Evolutionary conservation across 2,113 vertebrate genomes (phyloP).

Genomic region (Neotoma lepida): DNA sequence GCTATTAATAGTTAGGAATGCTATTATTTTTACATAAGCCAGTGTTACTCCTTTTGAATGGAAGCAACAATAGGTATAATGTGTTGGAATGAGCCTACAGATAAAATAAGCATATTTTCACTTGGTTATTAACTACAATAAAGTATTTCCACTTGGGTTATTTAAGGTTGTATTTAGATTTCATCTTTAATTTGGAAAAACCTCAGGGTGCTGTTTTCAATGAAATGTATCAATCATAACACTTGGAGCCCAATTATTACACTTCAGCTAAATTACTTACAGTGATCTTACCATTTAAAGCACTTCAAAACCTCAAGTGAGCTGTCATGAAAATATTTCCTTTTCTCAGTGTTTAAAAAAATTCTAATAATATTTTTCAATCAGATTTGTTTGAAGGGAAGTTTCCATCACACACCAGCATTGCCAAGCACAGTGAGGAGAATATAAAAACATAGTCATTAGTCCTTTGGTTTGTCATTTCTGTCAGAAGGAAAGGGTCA

Average conservation of each 20-base stretch:
- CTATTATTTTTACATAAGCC: constrained; percentile 79
- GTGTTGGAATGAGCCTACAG: constrained; percentile 75
- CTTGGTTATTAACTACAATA: constrained; percentile 80
- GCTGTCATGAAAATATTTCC: constrained; percentile 82
- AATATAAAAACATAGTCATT: constrained; percentile 63
- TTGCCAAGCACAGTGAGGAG: constrained; percentile 68
- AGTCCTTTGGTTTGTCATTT: constrained; percentile 68
- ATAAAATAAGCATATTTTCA: constrained; percentile 80
- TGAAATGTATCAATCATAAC: constrained; percentile 85
- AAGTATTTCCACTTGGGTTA: constrained; percentile 81
- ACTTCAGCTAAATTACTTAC: constrained; percentile 81
- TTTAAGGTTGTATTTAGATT: constrained; percentile 82
- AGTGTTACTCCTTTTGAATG: constrained; percentile 66
- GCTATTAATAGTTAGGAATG: constrained; percentile 81
- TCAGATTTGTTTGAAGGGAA: constrained; percentile 79
- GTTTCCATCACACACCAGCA: constrained; percentile 75
- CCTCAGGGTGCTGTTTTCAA: constrained; percentile 79
- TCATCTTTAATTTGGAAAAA: constrained; percentile 74
- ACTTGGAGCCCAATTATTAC: constrained; percentile 82
- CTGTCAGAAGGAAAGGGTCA: constrained; percentile 61
- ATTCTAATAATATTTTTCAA: constrained; percentile 79
- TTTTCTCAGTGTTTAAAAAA: constrained; percentile 74
- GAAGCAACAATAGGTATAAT: constrained; percentile 80
- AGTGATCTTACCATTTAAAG: constrained; percentile 82
- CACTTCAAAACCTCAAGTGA: constrained; percentile 79